Conservation (phyloP, 2,888 invertebrate genomes). For the Schizotus pectinicornis region DNA sequence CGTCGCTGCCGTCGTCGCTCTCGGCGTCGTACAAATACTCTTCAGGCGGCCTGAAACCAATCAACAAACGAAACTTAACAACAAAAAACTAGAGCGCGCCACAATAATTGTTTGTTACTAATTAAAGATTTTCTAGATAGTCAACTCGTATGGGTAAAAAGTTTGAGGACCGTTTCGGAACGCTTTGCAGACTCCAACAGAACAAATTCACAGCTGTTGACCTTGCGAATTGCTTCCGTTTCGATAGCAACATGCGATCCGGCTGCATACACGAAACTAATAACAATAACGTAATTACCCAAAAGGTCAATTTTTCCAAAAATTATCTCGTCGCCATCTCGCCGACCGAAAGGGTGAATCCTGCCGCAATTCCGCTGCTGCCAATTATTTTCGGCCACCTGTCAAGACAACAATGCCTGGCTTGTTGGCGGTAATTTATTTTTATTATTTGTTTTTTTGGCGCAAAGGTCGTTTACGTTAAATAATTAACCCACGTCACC, state of each 20-base stretch:
- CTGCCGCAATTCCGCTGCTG: neutral
- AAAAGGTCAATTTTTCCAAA: neutral
- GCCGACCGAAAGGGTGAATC: slow-evolving; percentile 1
- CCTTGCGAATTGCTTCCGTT: slow-evolving; percentile 12
- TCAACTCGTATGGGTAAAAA: too few relatives aligned
- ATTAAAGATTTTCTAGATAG: too few relatives aligned
- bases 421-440: neutral
- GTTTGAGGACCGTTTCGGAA: too few relatives aligned
- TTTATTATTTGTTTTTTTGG: too few relatives aligned
- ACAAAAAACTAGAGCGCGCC: neutral
- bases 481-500: neutral
- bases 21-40: slow-evolving; percentile 78
- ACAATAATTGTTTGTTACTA: too few relatives aligned
- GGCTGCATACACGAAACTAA: too few relatives aligned
- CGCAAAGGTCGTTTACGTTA: slow-evolving; percentile 1
- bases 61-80: neutral
- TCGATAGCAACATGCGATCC: slow-evolving; percentile 6
- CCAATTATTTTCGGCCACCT: slow-evolving; percentile 1
- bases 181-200: too few relatives aligned
- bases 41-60: slow-evolving; percentile 69
- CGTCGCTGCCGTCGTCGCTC: slow-evolving; percentile 76
- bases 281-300: too few relatives aligned
- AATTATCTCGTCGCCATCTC: too few relatives aligned
- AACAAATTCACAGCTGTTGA: neutral
- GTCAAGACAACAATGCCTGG: slow-evolving; percentile 2